Percentiles rank a stretch among this genome's conserved stretches.
Evolutionary conservation across 1,140 invertebrate species (phyloP).

Genomic region (Meloidogyne hapla): DNA sequence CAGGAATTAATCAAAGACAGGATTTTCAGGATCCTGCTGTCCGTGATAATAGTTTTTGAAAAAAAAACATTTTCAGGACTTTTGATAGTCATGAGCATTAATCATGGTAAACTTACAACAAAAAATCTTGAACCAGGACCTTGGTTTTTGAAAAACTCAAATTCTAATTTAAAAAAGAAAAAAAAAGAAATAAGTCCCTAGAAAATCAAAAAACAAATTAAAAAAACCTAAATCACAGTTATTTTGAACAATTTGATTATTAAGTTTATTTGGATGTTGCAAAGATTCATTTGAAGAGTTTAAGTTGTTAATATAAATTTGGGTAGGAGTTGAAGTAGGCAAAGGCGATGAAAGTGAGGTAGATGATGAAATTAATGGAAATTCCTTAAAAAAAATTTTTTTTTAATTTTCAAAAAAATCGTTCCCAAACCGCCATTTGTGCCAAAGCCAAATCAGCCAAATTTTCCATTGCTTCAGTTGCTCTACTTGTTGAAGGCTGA

Average conservation of each 20-base stretch:
- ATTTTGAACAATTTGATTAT: background rate
- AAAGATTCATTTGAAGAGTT: background rate
- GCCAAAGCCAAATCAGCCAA: constrained; percentile 10
- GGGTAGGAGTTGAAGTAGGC: background rate
- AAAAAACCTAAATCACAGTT: background rate
- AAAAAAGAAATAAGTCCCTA: too few relatives aligned
- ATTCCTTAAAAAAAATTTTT: background rate
- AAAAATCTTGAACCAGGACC: too few relatives aligned
- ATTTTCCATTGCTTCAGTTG: constrained; percentile 8
- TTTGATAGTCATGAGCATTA: too few relatives aligned
- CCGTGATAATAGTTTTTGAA: too few relatives aligned
- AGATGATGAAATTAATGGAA: background rate
- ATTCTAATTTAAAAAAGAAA: too few relatives aligned
- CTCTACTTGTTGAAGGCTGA: background rate
- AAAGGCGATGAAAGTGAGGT: too few relatives aligned
- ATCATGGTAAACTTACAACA: too few relatives aligned
- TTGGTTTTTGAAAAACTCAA: too few relatives aligned
- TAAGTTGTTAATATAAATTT: background rate
- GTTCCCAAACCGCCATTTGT: background rate
- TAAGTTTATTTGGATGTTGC: background rate
- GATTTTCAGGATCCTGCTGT: too few relatives aligned
- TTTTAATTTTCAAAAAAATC: background rate
- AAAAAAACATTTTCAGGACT: too few relatives aligned
- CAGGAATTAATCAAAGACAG: too few relatives aligned
- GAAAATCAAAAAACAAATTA: background rate